Percentiles rank a stretch among this genome's conserved stretches.
These are phyloP conservation scores for Orientallactaga bullata DNA, from an alignment of 2,113 vertebrate genomes.

Conservation along the genomic window DNA sequence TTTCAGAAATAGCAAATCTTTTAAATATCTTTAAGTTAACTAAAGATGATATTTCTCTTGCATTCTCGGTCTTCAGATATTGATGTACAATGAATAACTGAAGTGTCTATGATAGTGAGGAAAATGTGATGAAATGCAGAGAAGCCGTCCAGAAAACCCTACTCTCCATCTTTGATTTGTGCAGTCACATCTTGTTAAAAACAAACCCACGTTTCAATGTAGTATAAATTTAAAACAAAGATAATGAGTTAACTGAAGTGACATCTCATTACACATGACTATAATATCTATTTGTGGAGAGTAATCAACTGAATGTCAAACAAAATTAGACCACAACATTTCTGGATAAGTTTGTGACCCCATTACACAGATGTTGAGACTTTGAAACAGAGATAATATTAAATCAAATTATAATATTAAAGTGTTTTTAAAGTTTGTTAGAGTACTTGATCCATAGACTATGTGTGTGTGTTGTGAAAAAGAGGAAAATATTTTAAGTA, in stretches of 20 bases:
- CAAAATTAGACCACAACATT: background rate
- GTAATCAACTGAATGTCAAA: slow-evolving; percentile 41
- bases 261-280: background rate
- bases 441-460: slow-evolving; percentile 10
- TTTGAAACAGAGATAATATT: background rate
- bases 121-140: background rate
- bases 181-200: slow-evolving; percentile 22
- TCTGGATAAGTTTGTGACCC: background rate
- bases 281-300: background rate
- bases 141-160: background rate
- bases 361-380: slow-evolving; percentile 1
- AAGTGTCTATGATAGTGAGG: background rate
- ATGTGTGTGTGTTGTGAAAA: background rate
- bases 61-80: background rate
- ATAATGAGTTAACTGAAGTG: slow-evolving; percentile 29
- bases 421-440: background rate
- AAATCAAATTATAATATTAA: background rate
- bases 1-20: slow-evolving; percentile 45
- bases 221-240: slow-evolving; percentile 28
- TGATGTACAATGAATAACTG: background rate
- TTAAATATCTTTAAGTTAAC: background rate
- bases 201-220: background rate
- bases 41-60: slow-evolving; percentile 10
- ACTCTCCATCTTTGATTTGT: background rate
- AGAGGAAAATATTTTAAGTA: background rate